phyloP scores from a whole-genome alignment of 2,113 vertebrate genomes.

The Xenopus tropicalis region UCB_Xtro_10.0 CM004444.2:72284501-72285000 shows the following conservation, averaged over 20 bases:
- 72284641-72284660: too few relatives aligned
- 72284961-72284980: not conserved
- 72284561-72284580: too few relatives aligned
- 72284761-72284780: not conserved
- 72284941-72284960: not conserved
- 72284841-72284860: not conserved
- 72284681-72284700: too few relatives aligned
- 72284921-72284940: not conserved
- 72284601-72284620: too few relatives aligned
- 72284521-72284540: too few relatives aligned
- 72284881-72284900: not conserved
- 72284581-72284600: too few relatives aligned
- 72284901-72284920: not conserved
- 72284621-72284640: too few relatives aligned
- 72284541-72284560: too few relatives aligned
- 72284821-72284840: not conserved
- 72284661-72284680: too few relatives aligned
- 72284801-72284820: not conserved
- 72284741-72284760: not conserved
- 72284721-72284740: not conserved
- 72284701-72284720: not conserved
- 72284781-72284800: not conserved
- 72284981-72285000: too few relatives aligned
- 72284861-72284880: constrained; percentile 4
- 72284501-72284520: too few relatives aligned